phyloP scores from a whole-genome alignment of 2,888 invertebrate species.

The Drosophila mercatorum region DNA sequence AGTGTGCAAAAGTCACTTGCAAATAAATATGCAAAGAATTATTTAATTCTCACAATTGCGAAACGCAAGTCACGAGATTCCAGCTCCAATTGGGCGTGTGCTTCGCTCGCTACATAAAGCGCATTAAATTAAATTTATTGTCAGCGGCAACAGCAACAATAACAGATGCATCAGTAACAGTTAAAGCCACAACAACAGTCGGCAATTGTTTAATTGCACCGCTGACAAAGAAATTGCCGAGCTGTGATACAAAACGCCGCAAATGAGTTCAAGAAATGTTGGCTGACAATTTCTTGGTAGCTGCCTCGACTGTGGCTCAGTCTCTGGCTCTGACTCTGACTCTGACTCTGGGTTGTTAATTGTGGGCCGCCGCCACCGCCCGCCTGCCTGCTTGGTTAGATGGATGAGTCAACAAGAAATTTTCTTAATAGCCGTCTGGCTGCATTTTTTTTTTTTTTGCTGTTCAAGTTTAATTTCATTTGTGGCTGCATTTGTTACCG shows the following conservation, averaged over 20 bases:
- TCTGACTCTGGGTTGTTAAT: conserved; percentile 52
- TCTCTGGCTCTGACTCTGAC: background rate
- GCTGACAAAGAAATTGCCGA: conserved; percentile 75
- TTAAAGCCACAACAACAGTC: conserved; percentile 50
- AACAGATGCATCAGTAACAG: conserved; percentile 47
- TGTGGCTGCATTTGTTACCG: conserved; percentile 58
- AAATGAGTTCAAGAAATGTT: conserved; percentile 74
- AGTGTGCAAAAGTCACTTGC: conserved; percentile 43
- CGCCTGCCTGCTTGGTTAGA: conserved; percentile 10
- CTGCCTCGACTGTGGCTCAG: background rate
- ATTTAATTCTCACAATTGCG: conserved; percentile 75
- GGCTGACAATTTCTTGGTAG: conserved; percentile 65
- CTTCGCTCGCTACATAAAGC: conserved; percentile 46
- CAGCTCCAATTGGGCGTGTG: conserved; percentile 67
- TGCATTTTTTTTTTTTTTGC: conserved; percentile 42
- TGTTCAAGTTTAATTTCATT: conserved; percentile 25
- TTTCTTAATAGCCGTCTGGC: conserved; percentile 69
- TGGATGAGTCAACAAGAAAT: conserved; percentile 78
- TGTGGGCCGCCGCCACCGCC: conserved; percentile 51
- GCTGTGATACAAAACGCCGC: conserved; percentile 62
- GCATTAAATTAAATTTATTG: conserved; percentile 70
- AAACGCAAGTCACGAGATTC: conserved; percentile 74
- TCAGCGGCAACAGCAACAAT: conserved; percentile 44
- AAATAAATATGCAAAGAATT: conserved; percentile 78
- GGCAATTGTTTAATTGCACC: conserved; percentile 74